Conservation (phyloP, 2,797 vertebrate genomes). For the Notolabrus celidotus region DNA sequence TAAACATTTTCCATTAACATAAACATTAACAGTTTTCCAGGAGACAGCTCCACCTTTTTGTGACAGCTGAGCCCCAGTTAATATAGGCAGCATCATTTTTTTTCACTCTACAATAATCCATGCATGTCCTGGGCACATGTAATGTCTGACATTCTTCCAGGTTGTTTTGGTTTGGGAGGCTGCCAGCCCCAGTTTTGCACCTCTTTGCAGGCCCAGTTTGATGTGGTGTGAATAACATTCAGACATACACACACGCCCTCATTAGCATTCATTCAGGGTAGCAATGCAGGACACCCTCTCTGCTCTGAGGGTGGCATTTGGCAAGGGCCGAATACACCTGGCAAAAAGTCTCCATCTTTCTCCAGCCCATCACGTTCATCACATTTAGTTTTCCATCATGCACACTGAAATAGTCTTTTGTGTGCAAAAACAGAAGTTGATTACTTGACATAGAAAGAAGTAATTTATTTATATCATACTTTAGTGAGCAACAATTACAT, state of each 20-base stretch:
- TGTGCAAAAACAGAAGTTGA: conserved; percentile 35
- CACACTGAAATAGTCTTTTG: conserved; percentile 56
- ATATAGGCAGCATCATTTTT: conserved; percentile 52
- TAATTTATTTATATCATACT: conserved; percentile 29
- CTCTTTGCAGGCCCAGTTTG: conserved; percentile 87
- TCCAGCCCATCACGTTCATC: conserved; percentile 61
- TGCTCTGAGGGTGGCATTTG: conserved; percentile 87
- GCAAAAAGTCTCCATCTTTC: conserved; percentile 73
- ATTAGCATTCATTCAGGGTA: conserved; percentile 83
- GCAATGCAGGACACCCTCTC: conserved; percentile 81
- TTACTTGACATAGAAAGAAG: conserved; percentile 28
- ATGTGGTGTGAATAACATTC: conserved; percentile 89
- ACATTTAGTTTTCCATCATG: conserved; percentile 56
- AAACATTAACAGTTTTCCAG: conserved; percentile 43
- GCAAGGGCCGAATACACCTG: conserved; percentile 86
- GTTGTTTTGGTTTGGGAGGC: conserved; percentile 86
- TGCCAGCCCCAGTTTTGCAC: conserved; percentile 87
- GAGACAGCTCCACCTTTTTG: conserved; percentile 36
- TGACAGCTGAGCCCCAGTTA: conserved; percentile 49
- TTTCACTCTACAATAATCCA: conserved; percentile 74
- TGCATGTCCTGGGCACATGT: conserved; percentile 82
- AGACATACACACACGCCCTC: conserved; percentile 85
- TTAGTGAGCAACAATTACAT: conserved; percentile 20
- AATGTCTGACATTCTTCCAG: conserved; percentile 87
- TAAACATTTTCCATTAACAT: conserved; percentile 23